These are phyloP conservation scores for Phataginus tricuspis DNA, from an alignment of 2,797 vertebrate species.

Conservation along the genomic window DNA sequence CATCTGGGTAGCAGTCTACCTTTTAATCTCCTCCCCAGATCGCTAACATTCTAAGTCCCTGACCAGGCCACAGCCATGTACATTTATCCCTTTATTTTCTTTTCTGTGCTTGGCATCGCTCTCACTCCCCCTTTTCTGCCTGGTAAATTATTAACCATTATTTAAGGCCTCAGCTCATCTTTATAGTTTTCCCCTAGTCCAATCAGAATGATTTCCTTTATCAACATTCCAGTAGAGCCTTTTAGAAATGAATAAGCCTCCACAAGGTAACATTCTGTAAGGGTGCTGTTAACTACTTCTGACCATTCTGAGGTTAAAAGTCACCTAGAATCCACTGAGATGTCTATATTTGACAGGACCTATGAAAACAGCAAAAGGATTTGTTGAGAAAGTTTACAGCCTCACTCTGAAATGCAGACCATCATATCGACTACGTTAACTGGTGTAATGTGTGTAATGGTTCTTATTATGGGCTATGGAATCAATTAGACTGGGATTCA, in stretches of 20 bases:
- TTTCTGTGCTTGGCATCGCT: neutral
- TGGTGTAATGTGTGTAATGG: neutral
- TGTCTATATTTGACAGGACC: neutral
- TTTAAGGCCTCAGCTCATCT: neutral
- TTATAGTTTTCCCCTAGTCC: neutral
- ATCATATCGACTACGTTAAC: neutral
- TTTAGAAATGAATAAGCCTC: neutral
- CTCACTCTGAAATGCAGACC: neutral
- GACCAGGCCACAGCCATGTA: neutral
- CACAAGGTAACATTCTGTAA: neutral
- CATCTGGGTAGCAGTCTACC: neutral
- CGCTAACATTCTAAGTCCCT: neutral
- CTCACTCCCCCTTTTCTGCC: neutral
- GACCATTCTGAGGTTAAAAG: neutral
- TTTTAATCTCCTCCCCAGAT: neutral
- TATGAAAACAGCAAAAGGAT: neutral
- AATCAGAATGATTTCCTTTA: neutral
- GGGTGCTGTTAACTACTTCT: neutral
- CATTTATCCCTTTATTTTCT: neutral
- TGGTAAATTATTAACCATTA: neutral
- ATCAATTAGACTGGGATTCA: neutral
- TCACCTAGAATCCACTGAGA: neutral
- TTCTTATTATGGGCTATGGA: neutral
- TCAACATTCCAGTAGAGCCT: neutral
- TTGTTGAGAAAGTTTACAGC: neutral